Conservation (phyloP, 2,888 invertebrate species). For the Clepsis dumicolana region DNA sequence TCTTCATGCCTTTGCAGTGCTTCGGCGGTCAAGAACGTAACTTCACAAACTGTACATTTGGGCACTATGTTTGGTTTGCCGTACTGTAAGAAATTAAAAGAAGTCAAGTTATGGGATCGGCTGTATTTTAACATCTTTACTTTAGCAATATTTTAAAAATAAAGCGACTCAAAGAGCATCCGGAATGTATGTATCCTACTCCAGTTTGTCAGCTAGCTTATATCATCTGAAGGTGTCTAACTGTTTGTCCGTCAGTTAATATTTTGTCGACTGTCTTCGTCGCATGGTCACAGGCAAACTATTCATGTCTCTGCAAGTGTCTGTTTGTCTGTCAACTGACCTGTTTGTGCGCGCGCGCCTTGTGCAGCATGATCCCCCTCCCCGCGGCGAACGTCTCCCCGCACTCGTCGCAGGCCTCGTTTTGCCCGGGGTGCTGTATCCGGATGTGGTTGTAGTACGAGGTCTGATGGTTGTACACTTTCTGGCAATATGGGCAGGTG, state of each 20-base stretch:
- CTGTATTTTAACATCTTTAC: no score
- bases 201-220: no score
- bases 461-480: background rate
- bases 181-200: no score
- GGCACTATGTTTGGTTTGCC: background rate
- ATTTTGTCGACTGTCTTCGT: no score
- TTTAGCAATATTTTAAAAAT: no score
- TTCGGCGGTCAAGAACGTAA: background rate
- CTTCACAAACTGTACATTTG: background rate
- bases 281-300: no score
- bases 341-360: background rate
- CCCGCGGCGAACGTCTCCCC: background rate
- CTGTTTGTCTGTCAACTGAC: no score
- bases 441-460: background rate
- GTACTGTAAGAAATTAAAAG: background rate
- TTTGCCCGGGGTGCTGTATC: background rate
- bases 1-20: background rate
- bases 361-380: background rate
- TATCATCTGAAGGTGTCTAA: no score
- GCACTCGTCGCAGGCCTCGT: constrained; percentile 13
- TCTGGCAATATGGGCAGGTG: background rate
- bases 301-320: no score
- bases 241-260: no score
- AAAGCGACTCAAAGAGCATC: no score
- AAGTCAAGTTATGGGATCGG: background rate